A percentile compares a stretch with the other conserved stretches of the same genome.
Evolutionary conservation across 2,797 vertebrate genomes (phyloP).

Genomic region (Cyprinella venusta): DNA sequence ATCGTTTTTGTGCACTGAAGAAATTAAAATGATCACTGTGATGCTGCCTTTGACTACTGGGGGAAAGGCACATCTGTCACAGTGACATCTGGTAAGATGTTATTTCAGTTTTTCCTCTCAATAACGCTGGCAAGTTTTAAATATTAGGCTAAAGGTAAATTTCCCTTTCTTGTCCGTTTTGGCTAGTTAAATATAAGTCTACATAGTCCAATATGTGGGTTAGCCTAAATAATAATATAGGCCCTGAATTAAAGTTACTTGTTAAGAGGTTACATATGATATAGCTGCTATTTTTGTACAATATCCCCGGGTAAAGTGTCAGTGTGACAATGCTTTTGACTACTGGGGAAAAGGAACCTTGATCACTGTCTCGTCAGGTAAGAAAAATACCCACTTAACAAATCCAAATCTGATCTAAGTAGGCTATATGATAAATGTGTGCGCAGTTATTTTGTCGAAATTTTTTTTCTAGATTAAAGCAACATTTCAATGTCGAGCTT

Average conservation of each 20-base stretch:
- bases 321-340: constrained; percentile 62
- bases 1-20: constrained; percentile 27
- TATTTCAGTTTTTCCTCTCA: not conserved
- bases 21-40: constrained; percentile 37
- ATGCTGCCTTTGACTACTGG: constrained; percentile 73
- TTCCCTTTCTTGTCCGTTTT: not conserved
- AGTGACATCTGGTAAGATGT: constrained; percentile 68
- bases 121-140: not conserved
- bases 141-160: not conserved
- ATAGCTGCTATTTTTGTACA: constrained; percentile 8
- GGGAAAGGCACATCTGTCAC: constrained; percentile 73
- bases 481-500: not conserved
- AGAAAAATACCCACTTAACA: not conserved
- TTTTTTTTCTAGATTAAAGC: not conserved
- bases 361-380: constrained; percentile 69
- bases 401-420: not conserved
- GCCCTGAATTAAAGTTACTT: not conserved
- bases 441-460: not conserved
- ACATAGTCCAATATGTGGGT: not conserved
- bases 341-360: constrained; percentile 64
- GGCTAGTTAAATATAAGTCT: too few relatives aligned
- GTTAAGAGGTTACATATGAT: not conserved
- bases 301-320: not conserved
- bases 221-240: not conserved
- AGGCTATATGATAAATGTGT: not conserved